These are phyloP conservation scores for Linyphia triangularis DNA, from an alignment of 2,888 invertebrate genomes.

Conservation along the genomic window DNA sequence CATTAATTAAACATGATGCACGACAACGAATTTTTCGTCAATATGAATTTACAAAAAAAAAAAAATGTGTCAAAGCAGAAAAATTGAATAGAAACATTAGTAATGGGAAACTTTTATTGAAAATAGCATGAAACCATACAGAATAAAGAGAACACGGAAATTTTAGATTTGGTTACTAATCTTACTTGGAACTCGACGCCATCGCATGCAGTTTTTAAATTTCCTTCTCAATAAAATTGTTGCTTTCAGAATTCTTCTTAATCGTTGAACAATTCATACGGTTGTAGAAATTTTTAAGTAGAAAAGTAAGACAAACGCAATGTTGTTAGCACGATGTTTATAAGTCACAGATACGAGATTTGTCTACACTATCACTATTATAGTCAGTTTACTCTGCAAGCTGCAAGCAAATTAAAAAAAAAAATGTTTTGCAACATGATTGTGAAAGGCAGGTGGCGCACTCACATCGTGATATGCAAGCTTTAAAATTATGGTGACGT, in stretches of 20 bases:
- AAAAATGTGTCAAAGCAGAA: no score
- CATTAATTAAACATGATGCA: no score
- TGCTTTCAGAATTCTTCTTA: not conserved
- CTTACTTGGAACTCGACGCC: slow-evolving; percentile 66
- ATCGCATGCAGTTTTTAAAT: not conserved
- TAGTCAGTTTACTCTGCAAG: not conserved
- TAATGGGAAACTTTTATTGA: not conserved
- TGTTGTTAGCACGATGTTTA: not conserved
- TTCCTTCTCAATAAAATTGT: not conserved
- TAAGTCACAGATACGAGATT: not conserved
- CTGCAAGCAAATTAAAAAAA: no score
- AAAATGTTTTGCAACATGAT: no score
- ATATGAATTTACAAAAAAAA: no score
- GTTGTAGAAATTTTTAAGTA: not conserved
- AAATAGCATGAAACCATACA: not conserved
- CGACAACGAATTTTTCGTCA: no score
- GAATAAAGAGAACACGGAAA: not conserved
- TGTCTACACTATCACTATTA: not conserved
- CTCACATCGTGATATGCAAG: no score
- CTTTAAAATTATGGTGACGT: no score
- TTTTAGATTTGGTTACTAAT: not conserved
- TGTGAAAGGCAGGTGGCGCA: no score
- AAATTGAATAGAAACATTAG: no score
- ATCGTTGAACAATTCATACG: not conserved
- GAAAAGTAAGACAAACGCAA: not conserved